phyloP scores from a whole-genome alignment of 1,140 invertebrate species.

The Neodiprion lecontei region DNA sequence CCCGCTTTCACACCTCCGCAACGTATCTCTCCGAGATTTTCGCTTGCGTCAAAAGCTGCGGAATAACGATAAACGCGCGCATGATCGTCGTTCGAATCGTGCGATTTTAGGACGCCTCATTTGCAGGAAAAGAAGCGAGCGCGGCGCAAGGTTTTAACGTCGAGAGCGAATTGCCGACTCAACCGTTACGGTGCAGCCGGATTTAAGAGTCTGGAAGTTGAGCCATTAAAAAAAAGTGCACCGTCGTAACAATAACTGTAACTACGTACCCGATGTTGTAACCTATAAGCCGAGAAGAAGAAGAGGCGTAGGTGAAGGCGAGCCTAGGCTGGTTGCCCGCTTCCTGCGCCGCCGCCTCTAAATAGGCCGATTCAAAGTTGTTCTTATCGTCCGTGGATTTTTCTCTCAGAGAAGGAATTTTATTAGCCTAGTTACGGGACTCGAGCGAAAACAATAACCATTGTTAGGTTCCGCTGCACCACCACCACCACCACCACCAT shows the following conservation, averaged over 20 bases:
- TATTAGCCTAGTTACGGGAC: slow-evolving; percentile 41
- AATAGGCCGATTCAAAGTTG: slow-evolving; percentile 7
- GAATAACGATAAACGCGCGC: too few species aligned
- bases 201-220: background rate
- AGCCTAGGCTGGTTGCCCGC: too few species aligned
- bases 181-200: too few species aligned
- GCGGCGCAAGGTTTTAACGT: too few species aligned
- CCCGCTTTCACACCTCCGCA: too few species aligned
- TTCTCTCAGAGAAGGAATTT: slow-evolving; percentile 27
- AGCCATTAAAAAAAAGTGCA: background rate
- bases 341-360: background rate
- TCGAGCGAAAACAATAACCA: slow-evolving; percentile 47
- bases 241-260: background rate
- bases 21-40: too few species aligned
- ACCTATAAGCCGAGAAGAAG: background rate
- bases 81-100: too few species aligned
- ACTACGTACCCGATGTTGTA: background rate
- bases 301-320: background rate
- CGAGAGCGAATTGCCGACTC: too few species aligned
- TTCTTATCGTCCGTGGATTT: background rate
- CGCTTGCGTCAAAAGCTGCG: too few species aligned
- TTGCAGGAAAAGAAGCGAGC: too few species aligned
- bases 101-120: too few species aligned
- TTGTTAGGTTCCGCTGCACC: slow-evolving; percentile 43
- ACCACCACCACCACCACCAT: slow-evolving; percentile 27